A percentile compares a stretch with the other conserved stretches of the same genome.
phyloP scores from a whole-genome alignment of 2,113 vertebrate species.

The Anoura caudifer region DNA sequence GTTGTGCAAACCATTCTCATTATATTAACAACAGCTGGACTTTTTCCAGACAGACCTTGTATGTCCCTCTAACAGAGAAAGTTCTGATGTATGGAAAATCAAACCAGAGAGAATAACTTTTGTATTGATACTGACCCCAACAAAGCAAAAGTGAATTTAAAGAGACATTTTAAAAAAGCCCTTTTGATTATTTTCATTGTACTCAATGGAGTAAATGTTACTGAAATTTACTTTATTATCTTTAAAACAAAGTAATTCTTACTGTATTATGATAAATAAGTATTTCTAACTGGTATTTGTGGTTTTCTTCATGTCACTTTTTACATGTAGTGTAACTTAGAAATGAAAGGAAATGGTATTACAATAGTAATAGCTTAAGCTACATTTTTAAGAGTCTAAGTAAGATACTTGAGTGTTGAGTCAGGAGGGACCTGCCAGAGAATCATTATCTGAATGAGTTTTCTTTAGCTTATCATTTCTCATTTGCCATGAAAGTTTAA shows the following conservation, averaged over 20 bases:
- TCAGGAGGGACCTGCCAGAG: neutral
- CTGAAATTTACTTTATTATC: constrained; percentile 2
- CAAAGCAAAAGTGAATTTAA: constrained; percentile 31
- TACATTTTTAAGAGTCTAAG: neutral
- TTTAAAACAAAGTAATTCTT: constrained; percentile 13
- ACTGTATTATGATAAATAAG: neutral
- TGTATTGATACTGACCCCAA: neutral
- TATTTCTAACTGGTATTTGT: neutral
- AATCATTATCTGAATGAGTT: neutral
- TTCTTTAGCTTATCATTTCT: neutral
- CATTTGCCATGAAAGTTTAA: neutral
- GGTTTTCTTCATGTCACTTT: neutral
- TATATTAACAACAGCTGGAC: no score
- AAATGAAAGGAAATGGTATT: neutral
- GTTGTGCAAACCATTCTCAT: no score
- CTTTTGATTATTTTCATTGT: neutral
- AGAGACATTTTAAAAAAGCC: neutral
- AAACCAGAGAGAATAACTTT: neutral
- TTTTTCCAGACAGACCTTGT: no score
- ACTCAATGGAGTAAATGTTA: neutral
- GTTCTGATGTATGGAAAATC: neutral
- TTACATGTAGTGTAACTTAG: neutral
- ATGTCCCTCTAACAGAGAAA: neutral
- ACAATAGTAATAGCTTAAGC: neutral
- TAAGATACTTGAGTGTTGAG: neutral